Conservation (phyloP, 1,140 invertebrate species). For the Lucilia cuprina region DNA sequence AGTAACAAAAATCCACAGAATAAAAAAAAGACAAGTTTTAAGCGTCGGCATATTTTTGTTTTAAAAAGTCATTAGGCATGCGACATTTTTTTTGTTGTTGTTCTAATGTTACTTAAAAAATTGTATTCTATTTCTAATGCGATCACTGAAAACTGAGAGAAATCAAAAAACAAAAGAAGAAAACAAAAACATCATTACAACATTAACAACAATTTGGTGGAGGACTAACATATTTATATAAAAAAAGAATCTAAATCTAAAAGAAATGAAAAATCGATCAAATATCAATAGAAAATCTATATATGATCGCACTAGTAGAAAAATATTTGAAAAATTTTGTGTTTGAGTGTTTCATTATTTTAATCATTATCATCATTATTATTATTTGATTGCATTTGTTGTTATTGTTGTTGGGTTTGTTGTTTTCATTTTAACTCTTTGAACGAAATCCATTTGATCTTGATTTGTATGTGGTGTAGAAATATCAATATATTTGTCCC, state of each 20-base stretch:
- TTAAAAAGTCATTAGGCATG: background rate
- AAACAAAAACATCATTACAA: background rate
- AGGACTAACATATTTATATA: background rate
- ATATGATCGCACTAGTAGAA: background rate
- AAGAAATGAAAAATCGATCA: no score
- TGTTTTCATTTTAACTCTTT: background rate
- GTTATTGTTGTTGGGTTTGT: background rate
- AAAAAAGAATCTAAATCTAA: no score
- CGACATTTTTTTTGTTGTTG: slow-evolving; percentile 1
- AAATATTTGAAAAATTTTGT: background rate
- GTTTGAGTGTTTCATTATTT: slow-evolving; percentile 1
- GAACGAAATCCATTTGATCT: slow-evolving; percentile 18
- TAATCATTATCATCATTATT: no score
- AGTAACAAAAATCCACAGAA: background rate
- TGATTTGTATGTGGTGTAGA: slow-evolving; percentile 14
- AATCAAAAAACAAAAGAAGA: background rate
- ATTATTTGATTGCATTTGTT: background rate
- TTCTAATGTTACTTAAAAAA: background rate
- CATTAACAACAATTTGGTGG: background rate
- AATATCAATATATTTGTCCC: slow-evolving; percentile 17
- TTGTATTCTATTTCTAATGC: background rate
- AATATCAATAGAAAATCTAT: background rate
- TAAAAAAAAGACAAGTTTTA: background rate
- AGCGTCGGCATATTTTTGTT: slow-evolving; percentile 6
- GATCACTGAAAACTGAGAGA: background rate